Percentiles rank a stretch among this genome's conserved stretches.
Evolutionary conservation across 2,113 vertebrate species (phyloP).

Genomic region (Forbesichthys agassizii): DNA sequence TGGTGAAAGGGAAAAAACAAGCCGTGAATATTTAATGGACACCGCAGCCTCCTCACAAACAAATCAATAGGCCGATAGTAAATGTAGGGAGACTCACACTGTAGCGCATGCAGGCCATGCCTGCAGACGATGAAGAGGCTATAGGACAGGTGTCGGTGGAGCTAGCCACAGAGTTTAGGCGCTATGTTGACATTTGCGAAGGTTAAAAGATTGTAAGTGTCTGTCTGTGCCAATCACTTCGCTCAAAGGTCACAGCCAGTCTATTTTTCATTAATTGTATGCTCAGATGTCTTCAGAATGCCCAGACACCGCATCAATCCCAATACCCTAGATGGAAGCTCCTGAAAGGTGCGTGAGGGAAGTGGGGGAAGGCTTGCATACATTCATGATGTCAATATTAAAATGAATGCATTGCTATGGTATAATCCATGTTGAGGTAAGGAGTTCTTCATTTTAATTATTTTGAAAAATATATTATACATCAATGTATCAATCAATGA

Average conservation of each 20-base stretch:
- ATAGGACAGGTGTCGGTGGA: conserved; percentile 69
- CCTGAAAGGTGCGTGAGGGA: conserved; percentile 54
- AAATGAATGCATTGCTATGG: too few species aligned
- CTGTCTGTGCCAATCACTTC: conserved; percentile 77
- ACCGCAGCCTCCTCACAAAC: conserved; percentile 70
- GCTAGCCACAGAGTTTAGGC: conserved; percentile 64
- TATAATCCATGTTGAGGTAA: too few species aligned
- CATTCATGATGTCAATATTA: too few species aligned
- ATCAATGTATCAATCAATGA: too few species aligned
- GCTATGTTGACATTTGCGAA: conserved; percentile 79
- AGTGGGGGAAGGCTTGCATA: too few species aligned
- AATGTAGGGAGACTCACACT: conserved; percentile 59
- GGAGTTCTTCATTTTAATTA: too few species aligned
- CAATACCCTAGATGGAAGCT: conserved; percentile 39
- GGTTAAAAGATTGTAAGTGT: conserved; percentile 81
- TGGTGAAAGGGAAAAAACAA: conserved; percentile 68
- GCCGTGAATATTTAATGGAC: conserved; percentile 76
- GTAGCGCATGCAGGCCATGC: conserved; percentile 42
- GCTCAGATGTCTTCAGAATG: conserved; percentile 63
- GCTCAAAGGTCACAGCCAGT: conserved; percentile 77
- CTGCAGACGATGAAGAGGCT: conserved; percentile 6
- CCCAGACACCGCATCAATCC: conserved; percentile 46
- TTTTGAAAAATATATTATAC: too few species aligned
- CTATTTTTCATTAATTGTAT: conserved; percentile 79
- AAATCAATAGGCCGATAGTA: conserved; percentile 76